Percentiles rank a stretch among this genome's conserved stretches.
These are phyloP conservation scores for Malurus cyaneus DNA, from an alignment of 2,113 vertebrate species.

Conservation along the genomic window DNA sequence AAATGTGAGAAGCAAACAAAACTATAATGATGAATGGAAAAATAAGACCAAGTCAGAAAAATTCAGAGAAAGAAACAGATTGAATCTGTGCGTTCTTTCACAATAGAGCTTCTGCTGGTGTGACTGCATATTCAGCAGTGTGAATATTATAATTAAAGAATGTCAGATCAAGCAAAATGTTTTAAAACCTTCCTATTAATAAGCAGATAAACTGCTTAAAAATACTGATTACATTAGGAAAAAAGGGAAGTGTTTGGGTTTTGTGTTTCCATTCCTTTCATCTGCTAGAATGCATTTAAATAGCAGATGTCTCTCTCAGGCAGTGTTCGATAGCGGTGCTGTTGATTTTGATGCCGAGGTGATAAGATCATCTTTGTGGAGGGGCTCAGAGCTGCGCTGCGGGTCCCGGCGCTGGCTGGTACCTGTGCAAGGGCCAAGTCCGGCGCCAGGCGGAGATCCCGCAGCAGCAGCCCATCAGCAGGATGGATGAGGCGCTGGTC, in stretches of 20 bases:
- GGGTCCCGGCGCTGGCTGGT: not conserved
- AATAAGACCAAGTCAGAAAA: conserved; percentile 50
- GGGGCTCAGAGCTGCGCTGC: not conserved
- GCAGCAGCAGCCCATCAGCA: not conserved
- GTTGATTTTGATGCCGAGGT: not conserved
- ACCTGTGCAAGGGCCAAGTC: accelerated
- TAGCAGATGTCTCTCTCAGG: conserved; percentile 40
- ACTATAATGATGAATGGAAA: conserved; percentile 44
- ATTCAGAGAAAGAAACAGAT: conserved; percentile 56
- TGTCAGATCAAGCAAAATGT: conserved; percentile 55
- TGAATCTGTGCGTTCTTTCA: conserved; percentile 31
- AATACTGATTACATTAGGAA: conserved; percentile 46
- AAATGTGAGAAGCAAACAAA: conserved; percentile 55
- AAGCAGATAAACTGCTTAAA: conserved; percentile 57
- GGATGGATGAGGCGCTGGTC: not conserved
- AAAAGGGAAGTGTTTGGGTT: not conserved
- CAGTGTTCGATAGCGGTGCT: not conserved
- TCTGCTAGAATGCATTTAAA: conserved; percentile 22
- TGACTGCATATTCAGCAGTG: conserved; percentile 53
- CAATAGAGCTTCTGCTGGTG: conserved; percentile 37
- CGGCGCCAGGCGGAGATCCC: not conserved
- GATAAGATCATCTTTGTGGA: not conserved
- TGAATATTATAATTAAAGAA: conserved; percentile 63
- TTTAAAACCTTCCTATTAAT: conserved; percentile 59
- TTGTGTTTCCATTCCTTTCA: conserved; percentile 35